Evolutionary conservation across 2,888 invertebrate species (phyloP).

Genomic region (Sphaerophoria taeniata): DNA sequence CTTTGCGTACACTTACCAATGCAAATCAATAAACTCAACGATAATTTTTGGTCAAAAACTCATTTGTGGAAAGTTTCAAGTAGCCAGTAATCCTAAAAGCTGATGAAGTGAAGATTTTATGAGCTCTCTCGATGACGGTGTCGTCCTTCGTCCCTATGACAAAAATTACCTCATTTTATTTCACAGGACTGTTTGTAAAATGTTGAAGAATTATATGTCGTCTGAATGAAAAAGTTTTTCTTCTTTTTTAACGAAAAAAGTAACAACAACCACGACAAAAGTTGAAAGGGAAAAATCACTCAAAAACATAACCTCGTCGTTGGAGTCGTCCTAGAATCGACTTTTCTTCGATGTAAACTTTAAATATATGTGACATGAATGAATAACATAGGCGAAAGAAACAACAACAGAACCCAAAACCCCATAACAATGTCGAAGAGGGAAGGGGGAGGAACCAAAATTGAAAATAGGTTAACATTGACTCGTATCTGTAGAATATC

Average conservation of each 20-base stretch:
- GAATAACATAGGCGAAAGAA: conserved; percentile 25
- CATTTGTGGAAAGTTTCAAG: too few relatives aligned
- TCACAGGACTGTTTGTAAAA: conserved; percentile 15
- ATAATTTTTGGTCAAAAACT: too few relatives aligned
- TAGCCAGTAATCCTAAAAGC: too few relatives aligned
- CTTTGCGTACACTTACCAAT: too few relatives aligned
- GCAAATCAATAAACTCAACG: too few relatives aligned
- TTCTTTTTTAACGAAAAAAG: conserved; percentile 20
- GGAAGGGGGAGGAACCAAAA: conserved; percentile 39
- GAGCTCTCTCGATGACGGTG: too few relatives aligned
- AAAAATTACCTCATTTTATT: not conserved
- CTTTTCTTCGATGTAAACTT: not conserved
- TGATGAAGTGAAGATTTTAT: too few relatives aligned
- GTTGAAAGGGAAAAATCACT: conserved; percentile 45
- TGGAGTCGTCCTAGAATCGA: not conserved
- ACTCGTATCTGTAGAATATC: conserved; percentile 39
- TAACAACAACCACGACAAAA: conserved; percentile 19
- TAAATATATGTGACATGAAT: conserved; percentile 36
- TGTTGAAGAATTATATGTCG: conserved; percentile 12
- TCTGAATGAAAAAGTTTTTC: conserved; percentile 30
- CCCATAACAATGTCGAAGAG: conserved; percentile 7
- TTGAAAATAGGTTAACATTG: conserved; percentile 70
- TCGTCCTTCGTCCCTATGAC: too few relatives aligned
- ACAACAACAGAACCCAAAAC: not conserved
- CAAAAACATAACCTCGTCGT: conserved; percentile 37